Conservation (phyloP, 2,888 invertebrate genomes). For the Belgica antarctica region DNA sequence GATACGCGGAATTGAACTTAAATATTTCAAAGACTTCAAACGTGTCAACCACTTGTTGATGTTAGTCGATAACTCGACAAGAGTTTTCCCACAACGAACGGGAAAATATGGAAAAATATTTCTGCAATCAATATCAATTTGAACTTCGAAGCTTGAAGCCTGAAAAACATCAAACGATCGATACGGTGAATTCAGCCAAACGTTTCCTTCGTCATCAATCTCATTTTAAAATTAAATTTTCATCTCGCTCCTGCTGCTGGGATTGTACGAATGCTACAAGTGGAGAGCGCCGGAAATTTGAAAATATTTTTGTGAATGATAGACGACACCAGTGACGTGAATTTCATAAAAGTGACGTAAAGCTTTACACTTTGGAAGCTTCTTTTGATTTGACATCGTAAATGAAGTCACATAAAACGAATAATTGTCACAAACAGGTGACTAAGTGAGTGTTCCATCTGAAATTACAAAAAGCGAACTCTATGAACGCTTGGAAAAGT, state of each 20-base stretch:
- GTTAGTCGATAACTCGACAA: not conserved
- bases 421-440: no score
- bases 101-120: no score
- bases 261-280: not conserved
- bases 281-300: not conserved
- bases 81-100: not conserved
- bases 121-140: constrained; percentile 1
- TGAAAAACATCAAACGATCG: constrained; percentile 5
- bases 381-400: no score
- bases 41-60: not conserved
- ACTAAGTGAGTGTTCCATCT: no score
- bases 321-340: no score
- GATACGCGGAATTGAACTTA: not conserved
- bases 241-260: no score
- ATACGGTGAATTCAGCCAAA: not conserved
- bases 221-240: not conserved
- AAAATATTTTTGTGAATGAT: no score
- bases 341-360: no score
- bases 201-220: not conserved
- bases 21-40: not conserved
- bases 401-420: no score
- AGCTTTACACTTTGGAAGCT: no score
- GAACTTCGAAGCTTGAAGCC: constrained; percentile 1
- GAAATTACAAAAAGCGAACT: no score
- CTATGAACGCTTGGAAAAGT: no score